Evolutionary conservation across 2,888 invertebrate species (phyloP), one percentile per base, ranked within the genome.

Genomic region (Chloroclysta siterata): DNA sequence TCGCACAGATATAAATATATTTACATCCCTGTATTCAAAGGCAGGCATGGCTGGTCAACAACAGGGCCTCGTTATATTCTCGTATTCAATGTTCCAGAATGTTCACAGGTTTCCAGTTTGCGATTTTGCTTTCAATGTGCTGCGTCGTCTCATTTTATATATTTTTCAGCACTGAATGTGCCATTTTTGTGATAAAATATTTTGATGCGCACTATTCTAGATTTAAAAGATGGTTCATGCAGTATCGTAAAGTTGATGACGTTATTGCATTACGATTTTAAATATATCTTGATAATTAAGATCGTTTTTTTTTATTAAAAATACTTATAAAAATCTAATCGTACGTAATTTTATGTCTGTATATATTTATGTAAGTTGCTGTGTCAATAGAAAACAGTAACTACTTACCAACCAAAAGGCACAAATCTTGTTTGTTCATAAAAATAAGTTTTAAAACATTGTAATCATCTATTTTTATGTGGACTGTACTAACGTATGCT

Each of bases 31-130:
- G 56, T 59, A 63, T 68, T 64, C 68, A 68, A 56, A 46, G 65
- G 41, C 47, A 57, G 60, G 55, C 59, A 22, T 39, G 59, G 53
- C 66, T 69, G 72, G 67, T 67, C 66, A 68, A 68, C 70, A 71
- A 72, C 80, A 71, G 75, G 65, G 73, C 70, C 71, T 73, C 77
- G 80, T 80, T 83, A 81, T 79, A 56, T 80, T 76, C 79, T 75
- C 77, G 73, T 73, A 83, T 83, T 83, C 82, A 83, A 81, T 84
- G 80, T 80, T 75, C 77, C 80, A 79, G 80, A 83, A 81, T 78
- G 75, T 82, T 80, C 79, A 79, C 82, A 80, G 77, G 78, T 79
- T 85, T 84, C 79, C 83, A 82, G 78, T 80, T 72, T 74, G 72
- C 78, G 74, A 82, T 81, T 83, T 81, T 75, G 80, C 81, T 82